phyloP scores from a whole-genome alignment of 2,888 invertebrate genomes.

The Eilema depressum region DNA sequence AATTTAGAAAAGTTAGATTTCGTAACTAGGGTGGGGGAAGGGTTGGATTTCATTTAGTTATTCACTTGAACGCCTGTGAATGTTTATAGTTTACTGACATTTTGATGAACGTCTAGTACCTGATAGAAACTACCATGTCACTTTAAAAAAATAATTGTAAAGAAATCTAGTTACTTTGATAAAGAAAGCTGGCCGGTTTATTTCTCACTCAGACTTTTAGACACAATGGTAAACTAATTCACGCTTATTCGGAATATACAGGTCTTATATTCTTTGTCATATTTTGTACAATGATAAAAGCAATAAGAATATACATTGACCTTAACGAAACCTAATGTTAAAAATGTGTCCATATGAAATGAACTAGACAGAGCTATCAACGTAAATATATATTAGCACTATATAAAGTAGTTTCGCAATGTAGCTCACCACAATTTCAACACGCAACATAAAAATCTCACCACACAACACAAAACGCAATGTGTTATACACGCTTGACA shows the following conservation, averaged over 20 bases:
- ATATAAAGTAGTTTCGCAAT: background rate
- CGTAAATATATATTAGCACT: background rate
- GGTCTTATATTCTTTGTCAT: too few relatives aligned
- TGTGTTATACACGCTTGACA: slow-evolving; percentile 35
- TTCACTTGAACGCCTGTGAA: background rate
- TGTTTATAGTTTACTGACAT: background rate
- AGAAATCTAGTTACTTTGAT: too few relatives aligned
- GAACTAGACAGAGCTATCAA: background rate
- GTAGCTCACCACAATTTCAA: slow-evolving; percentile 6
- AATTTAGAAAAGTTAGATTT: background rate
- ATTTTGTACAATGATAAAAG: background rate
- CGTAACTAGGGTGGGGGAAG: background rate
- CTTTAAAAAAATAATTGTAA: background rate
- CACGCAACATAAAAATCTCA: slow-evolving; percentile 34
- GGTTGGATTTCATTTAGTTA: background rate
- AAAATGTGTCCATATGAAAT: background rate
- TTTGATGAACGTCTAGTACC: too few relatives aligned
- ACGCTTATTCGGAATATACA: too few relatives aligned
- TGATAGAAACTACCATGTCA: too few relatives aligned
- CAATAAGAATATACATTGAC: background rate
- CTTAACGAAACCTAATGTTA: background rate
- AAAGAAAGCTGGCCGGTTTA: too few relatives aligned
- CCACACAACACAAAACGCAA: slow-evolving; percentile 32
- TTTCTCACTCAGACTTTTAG: too few relatives aligned
- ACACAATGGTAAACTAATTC: too few relatives aligned